These are phyloP conservation scores for Cepaea hortensis DNA, from an alignment of 2,888 invertebrate genomes.

Conservation along the genomic window DNA sequence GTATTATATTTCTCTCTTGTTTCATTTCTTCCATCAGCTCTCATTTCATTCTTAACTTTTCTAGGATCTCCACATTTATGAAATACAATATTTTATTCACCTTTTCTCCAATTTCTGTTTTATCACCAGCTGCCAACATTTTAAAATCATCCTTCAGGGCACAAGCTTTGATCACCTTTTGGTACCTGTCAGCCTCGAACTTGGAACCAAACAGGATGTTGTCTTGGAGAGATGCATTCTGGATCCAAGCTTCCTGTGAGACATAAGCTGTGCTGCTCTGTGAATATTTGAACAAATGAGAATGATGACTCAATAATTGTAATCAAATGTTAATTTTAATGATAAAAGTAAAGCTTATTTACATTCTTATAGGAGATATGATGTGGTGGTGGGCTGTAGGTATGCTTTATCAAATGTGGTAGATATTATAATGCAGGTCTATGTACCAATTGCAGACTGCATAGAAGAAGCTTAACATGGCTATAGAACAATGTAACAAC, in stretches of 20 bases:
- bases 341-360: not conserved
- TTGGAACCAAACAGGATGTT: slow-evolving; percentile 78
- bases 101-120: slow-evolving; percentile 81
- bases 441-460: too few species aligned
- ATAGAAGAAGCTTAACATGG: too few species aligned
- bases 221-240: slow-evolving; percentile 78
- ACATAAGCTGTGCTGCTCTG: slow-evolving; percentile 65
- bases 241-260: slow-evolving; percentile 79
- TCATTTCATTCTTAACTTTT: too few species aligned
- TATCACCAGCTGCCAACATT: slow-evolving; percentile 78
- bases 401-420: too few species aligned
- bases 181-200: slow-evolving; percentile 67
- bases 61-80: too few species aligned
- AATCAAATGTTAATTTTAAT: too few species aligned
- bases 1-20: too few species aligned
- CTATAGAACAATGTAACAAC: too few species aligned
- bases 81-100: slow-evolving; percentile 59
- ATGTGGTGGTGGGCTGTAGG: too few species aligned
- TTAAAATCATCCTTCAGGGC: slow-evolving; percentile 78
- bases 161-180: slow-evolving; percentile 69
- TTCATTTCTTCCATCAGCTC: too few species aligned
- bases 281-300: not conserved
- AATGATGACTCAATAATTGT: not conserved
- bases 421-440: too few species aligned
- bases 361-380: too few species aligned